These are phyloP conservation scores for Indri indri DNA, from an alignment of 2,113 vertebrate genomes.

Conservation along the genomic window DNA sequence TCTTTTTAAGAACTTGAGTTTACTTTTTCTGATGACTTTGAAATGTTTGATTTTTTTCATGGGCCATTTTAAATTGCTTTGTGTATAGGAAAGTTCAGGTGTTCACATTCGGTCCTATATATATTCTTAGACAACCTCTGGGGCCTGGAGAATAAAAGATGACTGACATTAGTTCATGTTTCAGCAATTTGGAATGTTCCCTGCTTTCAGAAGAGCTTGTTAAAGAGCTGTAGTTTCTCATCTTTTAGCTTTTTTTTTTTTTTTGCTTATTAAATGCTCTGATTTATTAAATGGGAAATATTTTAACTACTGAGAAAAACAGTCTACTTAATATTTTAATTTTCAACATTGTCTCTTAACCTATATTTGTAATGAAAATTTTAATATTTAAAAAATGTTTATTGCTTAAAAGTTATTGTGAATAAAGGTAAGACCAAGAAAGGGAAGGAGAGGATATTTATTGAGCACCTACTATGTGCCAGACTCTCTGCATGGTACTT, in stretches of 20 bases:
- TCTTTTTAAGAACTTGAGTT: background rate
- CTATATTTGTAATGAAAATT: background rate
- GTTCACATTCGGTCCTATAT: background rate
- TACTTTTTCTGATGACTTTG: background rate
- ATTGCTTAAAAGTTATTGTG: background rate
- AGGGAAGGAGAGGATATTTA: background rate
- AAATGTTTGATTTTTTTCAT: background rate
- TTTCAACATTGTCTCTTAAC: background rate
- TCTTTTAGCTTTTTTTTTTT: background rate
- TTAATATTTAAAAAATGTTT: background rate
- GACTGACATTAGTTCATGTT: background rate
- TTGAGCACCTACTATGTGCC: background rate
- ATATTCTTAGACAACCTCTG: background rate
- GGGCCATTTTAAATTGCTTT: background rate
- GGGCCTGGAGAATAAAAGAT: background rate
- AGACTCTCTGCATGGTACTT: background rate
- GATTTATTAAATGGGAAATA: background rate
- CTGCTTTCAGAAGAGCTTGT: background rate
- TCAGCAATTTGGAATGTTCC: background rate
- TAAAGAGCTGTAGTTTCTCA: constrained; percentile 26
- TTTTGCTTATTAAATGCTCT: background rate
- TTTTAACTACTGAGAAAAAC: background rate
- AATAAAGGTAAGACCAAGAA: background rate
- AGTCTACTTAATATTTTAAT: constrained; percentile 10
- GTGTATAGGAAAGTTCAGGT: background rate